Percentiles rank a stretch among this genome's conserved stretches.
Evolutionary conservation across 2,113 vertebrate genomes (phyloP).

Genomic region (Trochalopteron elliotii): DNA sequence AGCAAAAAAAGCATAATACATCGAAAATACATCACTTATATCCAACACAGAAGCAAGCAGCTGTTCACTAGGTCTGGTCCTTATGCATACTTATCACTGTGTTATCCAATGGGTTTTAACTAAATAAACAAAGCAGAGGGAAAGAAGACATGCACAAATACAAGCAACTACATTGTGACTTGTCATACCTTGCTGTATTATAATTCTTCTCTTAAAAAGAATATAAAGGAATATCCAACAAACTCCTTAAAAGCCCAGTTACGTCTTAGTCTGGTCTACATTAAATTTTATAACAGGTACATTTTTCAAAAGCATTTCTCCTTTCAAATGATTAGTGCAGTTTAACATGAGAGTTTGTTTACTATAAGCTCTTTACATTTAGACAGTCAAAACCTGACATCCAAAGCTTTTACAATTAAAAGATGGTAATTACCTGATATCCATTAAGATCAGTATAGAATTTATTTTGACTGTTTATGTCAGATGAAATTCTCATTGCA

Average conservation of each 20-base stretch:
- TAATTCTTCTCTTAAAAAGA: neutral
- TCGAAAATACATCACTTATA: neutral
- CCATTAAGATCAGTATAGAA: conserved; percentile 93
- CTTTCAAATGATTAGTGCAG: neutral
- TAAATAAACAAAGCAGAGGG: neutral
- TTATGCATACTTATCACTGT: neutral
- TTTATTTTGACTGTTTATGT: conserved; percentile 81
- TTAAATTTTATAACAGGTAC: neutral
- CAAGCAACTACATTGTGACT: neutral
- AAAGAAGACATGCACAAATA: neutral
- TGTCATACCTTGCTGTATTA: neutral
- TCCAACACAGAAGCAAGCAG: neutral
- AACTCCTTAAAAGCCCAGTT: neutral
- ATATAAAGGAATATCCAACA: neutral
- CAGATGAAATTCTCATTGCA: conserved; percentile 87
- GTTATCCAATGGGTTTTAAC: neutral
- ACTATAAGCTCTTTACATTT: neutral
- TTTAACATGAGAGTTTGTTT: neutral
- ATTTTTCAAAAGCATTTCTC: neutral
- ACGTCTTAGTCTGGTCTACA: neutral
- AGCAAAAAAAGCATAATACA: neutral
- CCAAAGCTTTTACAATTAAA: neutral
- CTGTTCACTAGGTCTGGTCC: neutral
- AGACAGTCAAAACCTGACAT: neutral
- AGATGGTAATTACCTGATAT: conserved; percentile 83